These are phyloP conservation scores for Drosophila pseudotakahashii DNA, from an alignment of 2,888 invertebrate species.

Conservation along the genomic window DNA sequence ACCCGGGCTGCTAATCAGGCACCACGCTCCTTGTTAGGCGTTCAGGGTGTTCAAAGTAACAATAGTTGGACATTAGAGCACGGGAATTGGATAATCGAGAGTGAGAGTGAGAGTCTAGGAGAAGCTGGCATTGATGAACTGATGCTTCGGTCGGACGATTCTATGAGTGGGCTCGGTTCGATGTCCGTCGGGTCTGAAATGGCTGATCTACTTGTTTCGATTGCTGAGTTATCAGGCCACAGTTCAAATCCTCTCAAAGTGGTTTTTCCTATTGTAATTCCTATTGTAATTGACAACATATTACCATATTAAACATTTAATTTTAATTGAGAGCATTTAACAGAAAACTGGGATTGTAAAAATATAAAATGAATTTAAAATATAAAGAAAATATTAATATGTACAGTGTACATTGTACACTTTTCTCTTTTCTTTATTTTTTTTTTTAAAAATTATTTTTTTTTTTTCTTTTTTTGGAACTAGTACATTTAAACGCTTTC, in stretches of 20 bases:
- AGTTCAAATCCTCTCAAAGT: background rate
- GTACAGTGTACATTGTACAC: no score
- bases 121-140: conserved; percentile 29
- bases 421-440: no score
- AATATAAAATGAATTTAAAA: no score
- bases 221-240: background rate
- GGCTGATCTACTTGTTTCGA: conserved; percentile 15
- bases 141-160: conserved; percentile 9
- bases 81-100: conserved; percentile 49
- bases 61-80: conserved; percentile 68
- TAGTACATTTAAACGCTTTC: no score
- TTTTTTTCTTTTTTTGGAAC: no score
- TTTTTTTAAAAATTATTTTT: no score
- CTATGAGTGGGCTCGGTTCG: conserved; percentile 1
- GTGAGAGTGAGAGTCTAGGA: conserved; percentile 34
- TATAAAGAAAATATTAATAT: no score
- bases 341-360: no score
- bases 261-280: no score
- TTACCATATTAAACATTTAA: no score
- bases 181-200: conserved; percentile 14
- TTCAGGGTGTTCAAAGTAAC: conserved; percentile 56
- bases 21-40: conserved; percentile 58
- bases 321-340: no score
- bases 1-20: conserved; percentile 51
- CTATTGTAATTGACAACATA: no score